Conservation (phyloP, 2,113 vertebrate genomes). For the Rhodinocichla rosea region DNA sequence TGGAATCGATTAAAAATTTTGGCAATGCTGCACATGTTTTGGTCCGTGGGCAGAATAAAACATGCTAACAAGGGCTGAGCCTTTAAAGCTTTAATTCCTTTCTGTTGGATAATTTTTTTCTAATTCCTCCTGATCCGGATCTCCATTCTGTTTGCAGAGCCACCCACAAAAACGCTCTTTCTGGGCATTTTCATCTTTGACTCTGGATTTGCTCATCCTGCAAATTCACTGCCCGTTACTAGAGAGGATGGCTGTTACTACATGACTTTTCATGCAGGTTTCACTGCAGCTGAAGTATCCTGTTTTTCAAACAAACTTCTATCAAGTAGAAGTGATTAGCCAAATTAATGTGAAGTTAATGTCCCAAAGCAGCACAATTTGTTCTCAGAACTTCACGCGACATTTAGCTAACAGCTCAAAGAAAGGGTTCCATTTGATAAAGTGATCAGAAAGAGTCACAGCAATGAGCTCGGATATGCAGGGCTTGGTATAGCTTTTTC, state of each 20-base stretch:
- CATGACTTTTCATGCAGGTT: background rate
- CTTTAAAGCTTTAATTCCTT: background rate
- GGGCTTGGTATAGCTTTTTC: slow-evolving; percentile 18
- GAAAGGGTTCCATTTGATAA: slow-evolving; percentile 54
- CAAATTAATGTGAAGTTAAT: slow-evolving; percentile 69
- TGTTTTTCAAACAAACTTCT: slow-evolving; percentile 67
- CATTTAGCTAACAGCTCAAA: slow-evolving; percentile 68
- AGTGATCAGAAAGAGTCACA: slow-evolving; percentile 43
- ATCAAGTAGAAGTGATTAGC: slow-evolving; percentile 65
- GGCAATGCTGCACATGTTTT: background rate
- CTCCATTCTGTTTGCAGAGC: background rate
- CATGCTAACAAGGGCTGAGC: background rate
- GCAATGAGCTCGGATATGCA: background rate
- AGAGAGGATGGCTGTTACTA: background rate
- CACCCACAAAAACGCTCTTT: background rate
- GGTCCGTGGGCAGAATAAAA: background rate
- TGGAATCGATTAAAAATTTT: background rate
- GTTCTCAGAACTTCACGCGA: slow-evolving; percentile 65
- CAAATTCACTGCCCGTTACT: background rate
- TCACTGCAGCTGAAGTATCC: background rate
- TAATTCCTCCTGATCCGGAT: background rate
- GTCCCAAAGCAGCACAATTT: slow-evolving; percentile 67
- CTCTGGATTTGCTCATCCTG: background rate
- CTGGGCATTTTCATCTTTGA: background rate
- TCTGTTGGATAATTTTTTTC: background rate